Evolutionary conservation across 1,140 invertebrate species (phyloP).

Genomic region (Drosophila repleta): DNA sequence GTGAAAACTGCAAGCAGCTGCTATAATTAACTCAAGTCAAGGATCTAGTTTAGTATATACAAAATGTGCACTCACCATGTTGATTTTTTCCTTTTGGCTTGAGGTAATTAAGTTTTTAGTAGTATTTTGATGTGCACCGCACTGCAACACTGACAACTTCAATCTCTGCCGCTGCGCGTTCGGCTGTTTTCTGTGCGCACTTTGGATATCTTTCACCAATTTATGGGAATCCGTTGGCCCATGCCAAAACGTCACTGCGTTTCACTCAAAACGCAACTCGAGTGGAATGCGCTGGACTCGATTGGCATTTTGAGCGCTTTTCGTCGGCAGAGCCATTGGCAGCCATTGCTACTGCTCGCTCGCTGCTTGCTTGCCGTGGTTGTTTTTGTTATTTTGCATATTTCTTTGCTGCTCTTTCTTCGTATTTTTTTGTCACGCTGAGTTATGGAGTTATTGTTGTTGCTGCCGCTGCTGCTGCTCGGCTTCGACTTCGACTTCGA

Average conservation of each 20-base stretch:
- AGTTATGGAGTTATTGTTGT: constrained; percentile 2
- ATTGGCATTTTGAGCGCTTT: constrained; percentile 72
- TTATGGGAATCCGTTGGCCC: constrained; percentile 70
- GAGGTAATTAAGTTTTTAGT: no score
- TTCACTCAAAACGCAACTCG: constrained; percentile 77
- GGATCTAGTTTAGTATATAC: no score
- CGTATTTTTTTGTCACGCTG: constrained; percentile 1
- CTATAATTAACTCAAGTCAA: no score
- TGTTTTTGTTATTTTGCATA: constrained; percentile 54
- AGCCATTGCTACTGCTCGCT: not conserved
- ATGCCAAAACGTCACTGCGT: constrained; percentile 63
- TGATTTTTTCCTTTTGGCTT: no score
- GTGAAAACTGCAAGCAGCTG: not conserved
- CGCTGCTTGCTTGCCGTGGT: constrained; percentile 3
- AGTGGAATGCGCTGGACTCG: constrained; percentile 56
- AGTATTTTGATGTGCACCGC: constrained; percentile 20
- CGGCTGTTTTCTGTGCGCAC: constrained; percentile 63
- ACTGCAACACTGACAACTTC: constrained; percentile 31
- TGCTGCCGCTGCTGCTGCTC: not conserved
- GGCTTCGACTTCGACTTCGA: not conserved
- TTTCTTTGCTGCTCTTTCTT: constrained; percentile 27
- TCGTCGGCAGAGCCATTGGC: constrained; percentile 20
- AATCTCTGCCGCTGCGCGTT: constrained; percentile 39
- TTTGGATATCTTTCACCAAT: constrained; percentile 80
- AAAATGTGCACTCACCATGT: constrained; percentile 17